Base-by-base conservation (phyloP, 2,888 invertebrate species). In the Carabus problematicus region DNA sequence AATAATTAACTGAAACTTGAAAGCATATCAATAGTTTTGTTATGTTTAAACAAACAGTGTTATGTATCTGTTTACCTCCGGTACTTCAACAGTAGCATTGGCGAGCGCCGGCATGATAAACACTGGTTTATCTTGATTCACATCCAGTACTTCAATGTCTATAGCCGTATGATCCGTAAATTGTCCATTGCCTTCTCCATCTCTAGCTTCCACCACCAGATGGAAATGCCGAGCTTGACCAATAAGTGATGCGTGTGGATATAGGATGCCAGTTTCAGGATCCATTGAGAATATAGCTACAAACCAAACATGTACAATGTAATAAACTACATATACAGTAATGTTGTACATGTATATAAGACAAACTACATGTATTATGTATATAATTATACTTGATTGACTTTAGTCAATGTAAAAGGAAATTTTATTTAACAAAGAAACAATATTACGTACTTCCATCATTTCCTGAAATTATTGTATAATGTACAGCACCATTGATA, bases 11-110 rank as follows among this genome's bases (percentile, higher is more conserved):
- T 3, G 29, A 29, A 2, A 29, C 29, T 29, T 3, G 29, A 29
- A 29, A 29, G 29, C 29, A n/a, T n/a, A n/a, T n/a, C n/a, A 29
- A 6, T 6, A 29, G 6, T 6, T 29, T 29, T 29, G 29, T 29
- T 29, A 29, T n/a, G n/a, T n/a, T n/a, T n/a, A n/a, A n/a, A n/a
- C n/a, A n/a, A n/a, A n/a, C n/a, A n/a, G n/a, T n/a, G n/a, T n/a
- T n/a, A n/a, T n/a, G n/a, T n/a, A n/a, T n/a, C n/a, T n/a, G n/a
- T 78, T 78, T 82, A 93, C 94, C 84, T 95, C 95, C 0, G 93
- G 90, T 73, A 96, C 89, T 79, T 91, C 90, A 12, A 95, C 88
- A 40, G 91, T 92, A 3, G 91, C 86, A 79, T 92, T 91, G 0
- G 89, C 87, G 0, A 88, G 80, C 1, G 91, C 88, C 0, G 96